Evolutionary conservation across 2,797 vertebrate genomes (phyloP).

Genomic region (Alosa sapidissima): DNA sequence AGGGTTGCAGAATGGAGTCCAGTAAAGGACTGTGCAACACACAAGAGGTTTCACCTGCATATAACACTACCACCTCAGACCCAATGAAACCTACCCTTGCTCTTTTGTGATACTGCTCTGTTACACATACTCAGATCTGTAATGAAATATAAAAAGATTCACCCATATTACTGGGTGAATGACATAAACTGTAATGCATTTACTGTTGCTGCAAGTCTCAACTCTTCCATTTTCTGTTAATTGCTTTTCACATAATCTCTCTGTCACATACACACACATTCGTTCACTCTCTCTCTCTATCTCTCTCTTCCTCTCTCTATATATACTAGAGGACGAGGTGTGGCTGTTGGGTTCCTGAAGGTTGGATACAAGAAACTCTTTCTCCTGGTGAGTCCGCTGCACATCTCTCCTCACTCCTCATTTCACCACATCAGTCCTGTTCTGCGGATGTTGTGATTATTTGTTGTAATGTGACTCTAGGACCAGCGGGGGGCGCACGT

Average conservation of each 20-base stretch:
- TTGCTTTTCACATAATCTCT: too few species aligned
- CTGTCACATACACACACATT: too few species aligned
- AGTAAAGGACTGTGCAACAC: too few species aligned
- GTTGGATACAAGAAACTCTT: constrained; percentile 93
- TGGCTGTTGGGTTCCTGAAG: constrained; percentile 85
- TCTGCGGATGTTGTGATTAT: background rate
- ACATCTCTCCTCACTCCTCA: background rate
- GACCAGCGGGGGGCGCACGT: constrained; percentile 82
- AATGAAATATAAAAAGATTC: background rate
- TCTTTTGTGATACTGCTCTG: background rate
- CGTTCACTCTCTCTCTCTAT: too few species aligned
- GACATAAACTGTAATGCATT: background rate
- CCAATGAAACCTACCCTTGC: background rate
- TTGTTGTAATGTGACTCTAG: constrained; percentile 62
- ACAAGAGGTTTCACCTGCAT: too few species aligned
- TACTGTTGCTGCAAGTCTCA: background rate
- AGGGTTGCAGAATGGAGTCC: background rate
- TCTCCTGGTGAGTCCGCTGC: constrained; percentile 79
- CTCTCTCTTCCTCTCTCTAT: background rate
- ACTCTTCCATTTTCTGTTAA: background rate
- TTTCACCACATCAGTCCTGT: background rate
- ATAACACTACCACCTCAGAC: too few species aligned
- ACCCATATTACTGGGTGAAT: background rate
- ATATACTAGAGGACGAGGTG: constrained; percentile 69
- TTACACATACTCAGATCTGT: background rate